Evolutionary conservation across 1,140 invertebrate species (phyloP).

Genomic region (Heliconius congener): DNA sequence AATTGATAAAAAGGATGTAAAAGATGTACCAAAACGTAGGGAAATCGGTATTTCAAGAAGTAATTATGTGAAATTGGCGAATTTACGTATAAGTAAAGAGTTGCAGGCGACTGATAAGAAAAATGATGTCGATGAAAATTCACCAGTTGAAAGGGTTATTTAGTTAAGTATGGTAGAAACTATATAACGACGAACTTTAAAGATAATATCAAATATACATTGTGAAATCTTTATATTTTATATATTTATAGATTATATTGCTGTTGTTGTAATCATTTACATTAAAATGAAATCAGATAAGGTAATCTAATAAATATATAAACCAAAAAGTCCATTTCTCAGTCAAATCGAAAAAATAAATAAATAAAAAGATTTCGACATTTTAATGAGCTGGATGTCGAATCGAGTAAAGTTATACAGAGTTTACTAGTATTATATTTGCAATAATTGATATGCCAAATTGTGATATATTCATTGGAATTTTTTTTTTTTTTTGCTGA

Average conservation of each 20-base stretch:
- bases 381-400: no score
- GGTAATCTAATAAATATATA: no score
- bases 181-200: no score
- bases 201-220: no score
- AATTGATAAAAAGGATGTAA: slow-evolving; percentile 25
- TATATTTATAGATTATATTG: no score
- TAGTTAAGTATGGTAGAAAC: slow-evolving; percentile 25
- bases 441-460: slow-evolving; percentile 4
- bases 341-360: no score
- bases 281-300: no score
- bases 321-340: no score
- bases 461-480: neutral
- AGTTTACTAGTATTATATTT: neutral
- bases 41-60: slow-evolving; percentile 67
- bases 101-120: slow-evolving; percentile 34
- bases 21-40: slow-evolving; percentile 46
- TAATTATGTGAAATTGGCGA: slow-evolving; percentile 77
- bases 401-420: no score
- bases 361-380: no score
- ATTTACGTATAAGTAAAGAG: slow-evolving; percentile 68
- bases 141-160: slow-evolving; percentile 52
- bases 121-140: slow-evolving; percentile 37
- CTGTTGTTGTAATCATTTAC: no score
- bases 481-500: neutral
- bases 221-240: no score